Percentiles rank a stretch among this genome's conserved stretches.
phyloP scores from a whole-genome alignment of 2,797 vertebrate species.

The Tamandua tetradactyla region DNA sequence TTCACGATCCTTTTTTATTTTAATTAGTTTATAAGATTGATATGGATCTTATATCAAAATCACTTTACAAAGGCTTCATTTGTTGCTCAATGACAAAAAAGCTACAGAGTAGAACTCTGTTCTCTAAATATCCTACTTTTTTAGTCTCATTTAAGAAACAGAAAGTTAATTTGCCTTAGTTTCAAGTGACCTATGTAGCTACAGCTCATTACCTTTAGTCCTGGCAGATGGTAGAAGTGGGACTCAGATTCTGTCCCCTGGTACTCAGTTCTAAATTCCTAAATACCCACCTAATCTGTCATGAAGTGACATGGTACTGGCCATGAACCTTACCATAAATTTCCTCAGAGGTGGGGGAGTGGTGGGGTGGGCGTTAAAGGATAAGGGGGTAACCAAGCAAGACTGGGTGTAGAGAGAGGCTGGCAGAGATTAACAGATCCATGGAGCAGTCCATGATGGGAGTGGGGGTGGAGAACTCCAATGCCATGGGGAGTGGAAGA shows the following conservation, averaged over 20 bases:
- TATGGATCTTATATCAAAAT: background rate
- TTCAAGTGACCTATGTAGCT: background rate
- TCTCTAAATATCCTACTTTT: constrained; percentile 25
- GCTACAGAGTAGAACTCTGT: background rate
- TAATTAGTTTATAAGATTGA: constrained; percentile 6
- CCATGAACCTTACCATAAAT: background rate
- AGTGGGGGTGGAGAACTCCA: background rate
- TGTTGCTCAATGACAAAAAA: background rate
- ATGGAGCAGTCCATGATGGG: background rate
- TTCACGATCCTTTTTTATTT: constrained; percentile 43
- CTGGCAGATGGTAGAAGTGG: background rate
- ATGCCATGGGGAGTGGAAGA: background rate
- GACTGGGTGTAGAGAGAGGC: background rate
- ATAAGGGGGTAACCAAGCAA: background rate
- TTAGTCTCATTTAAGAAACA: constrained; percentile 27
- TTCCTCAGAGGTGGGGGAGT: background rate
- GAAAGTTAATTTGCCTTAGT: background rate
- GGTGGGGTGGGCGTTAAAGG: background rate
- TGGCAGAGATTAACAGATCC: background rate
- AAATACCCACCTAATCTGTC: background rate
- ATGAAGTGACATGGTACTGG: background rate
- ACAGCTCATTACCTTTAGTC: background rate
- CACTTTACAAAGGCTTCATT: constrained; percentile 28
- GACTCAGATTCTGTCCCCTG: background rate
- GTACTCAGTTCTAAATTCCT: background rate